Evolutionary conservation across 2,888 invertebrate species (phyloP).

Genomic region (Lasioglossum figueresi): DNA sequence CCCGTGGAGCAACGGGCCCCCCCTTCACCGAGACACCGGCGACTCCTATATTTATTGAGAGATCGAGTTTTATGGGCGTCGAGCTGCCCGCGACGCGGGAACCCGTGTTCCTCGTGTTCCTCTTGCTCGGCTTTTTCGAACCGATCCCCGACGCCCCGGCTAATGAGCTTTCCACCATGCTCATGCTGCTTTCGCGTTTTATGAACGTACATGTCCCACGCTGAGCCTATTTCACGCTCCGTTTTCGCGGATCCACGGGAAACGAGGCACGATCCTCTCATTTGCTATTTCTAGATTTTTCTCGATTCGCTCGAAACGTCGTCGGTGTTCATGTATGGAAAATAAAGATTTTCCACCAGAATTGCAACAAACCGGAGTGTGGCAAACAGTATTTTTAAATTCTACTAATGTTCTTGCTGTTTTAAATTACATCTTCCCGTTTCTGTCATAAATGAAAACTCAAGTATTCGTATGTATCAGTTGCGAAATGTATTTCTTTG

Average conservation of each 20-base stretch:
- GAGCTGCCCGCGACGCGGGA: slow-evolving; percentile 15
- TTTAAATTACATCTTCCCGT: too few relatives aligned
- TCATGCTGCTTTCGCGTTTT: background rate
- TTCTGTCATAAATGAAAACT: too few relatives aligned
- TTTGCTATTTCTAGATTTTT: background rate
- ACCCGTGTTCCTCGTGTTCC: slow-evolving; percentile 11
- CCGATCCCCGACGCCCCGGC: slow-evolving; percentile 5
- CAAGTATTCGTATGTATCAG: too few relatives aligned
- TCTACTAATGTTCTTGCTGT: too few relatives aligned
- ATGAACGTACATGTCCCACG: background rate
- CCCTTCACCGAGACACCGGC: slow-evolving; percentile 44
- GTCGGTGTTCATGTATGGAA: too few relatives aligned
- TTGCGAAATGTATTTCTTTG: background rate
- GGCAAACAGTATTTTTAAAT: too few relatives aligned
- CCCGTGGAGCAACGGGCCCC: slow-evolving; percentile 56
- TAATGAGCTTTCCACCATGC: slow-evolving; percentile 2
- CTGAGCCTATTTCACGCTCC: background rate
- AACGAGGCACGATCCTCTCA: background rate
- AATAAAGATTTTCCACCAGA: too few relatives aligned
- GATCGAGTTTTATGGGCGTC: slow-evolving; percentile 63
- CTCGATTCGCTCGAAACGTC: too few relatives aligned
- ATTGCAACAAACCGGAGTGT: too few relatives aligned
- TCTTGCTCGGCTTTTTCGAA: background rate
- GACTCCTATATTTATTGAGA: slow-evolving; percentile 69
- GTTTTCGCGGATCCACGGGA: background rate